phyloP scores from a whole-genome alignment of 30 jellyfish, hydroid and myxozoan genomes.

The Nemopilema nomurai region DNA sequence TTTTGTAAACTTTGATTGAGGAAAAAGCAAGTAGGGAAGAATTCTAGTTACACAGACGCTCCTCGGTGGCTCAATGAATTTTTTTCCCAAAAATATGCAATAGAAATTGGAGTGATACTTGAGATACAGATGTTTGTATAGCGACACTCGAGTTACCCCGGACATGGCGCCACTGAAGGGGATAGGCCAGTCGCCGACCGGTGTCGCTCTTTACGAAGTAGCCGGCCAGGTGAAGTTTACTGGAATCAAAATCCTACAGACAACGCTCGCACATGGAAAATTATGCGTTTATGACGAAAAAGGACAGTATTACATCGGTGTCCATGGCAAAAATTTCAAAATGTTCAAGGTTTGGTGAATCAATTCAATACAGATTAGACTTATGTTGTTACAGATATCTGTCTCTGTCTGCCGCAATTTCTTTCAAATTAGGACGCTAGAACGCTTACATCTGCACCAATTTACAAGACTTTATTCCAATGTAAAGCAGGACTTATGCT shows the following conservation, averaged over 20 bases:
- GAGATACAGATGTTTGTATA: not conserved
- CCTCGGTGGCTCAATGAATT: not conserved
- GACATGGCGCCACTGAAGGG: slow-evolving; percentile 31
- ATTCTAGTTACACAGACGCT: not conserved
- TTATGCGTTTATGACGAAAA: slow-evolving; percentile 9
- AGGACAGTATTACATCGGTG: slow-evolving; percentile 18
- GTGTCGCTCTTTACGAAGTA: slow-evolving; percentile 19
- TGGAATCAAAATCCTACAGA: slow-evolving; percentile 16
- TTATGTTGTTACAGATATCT: too few species aligned
- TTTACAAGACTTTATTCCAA: too few species aligned
- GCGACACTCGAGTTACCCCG: not conserved
- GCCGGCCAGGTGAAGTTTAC: slow-evolving; percentile 45
- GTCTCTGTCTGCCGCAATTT: not conserved
- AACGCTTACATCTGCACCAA: not conserved
- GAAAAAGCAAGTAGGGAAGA: not conserved
- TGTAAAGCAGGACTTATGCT: too few species aligned
- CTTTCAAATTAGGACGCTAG: too few species aligned
- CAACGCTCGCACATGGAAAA: slow-evolving; percentile 13
- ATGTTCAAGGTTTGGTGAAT: slow-evolving; percentile 1
- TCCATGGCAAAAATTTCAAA: not conserved
- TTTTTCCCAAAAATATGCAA: not conserved
- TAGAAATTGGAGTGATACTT: not conserved
- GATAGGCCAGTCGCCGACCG: slow-evolving; percentile 21
- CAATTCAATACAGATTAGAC: not conserved
- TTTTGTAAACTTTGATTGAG: too few species aligned